A percentile compares a stretch with the other conserved stretches of the same genome.
Conservation (phyloP, 2,113 vertebrate species). For the Mormyrus lacerda region DNA sequence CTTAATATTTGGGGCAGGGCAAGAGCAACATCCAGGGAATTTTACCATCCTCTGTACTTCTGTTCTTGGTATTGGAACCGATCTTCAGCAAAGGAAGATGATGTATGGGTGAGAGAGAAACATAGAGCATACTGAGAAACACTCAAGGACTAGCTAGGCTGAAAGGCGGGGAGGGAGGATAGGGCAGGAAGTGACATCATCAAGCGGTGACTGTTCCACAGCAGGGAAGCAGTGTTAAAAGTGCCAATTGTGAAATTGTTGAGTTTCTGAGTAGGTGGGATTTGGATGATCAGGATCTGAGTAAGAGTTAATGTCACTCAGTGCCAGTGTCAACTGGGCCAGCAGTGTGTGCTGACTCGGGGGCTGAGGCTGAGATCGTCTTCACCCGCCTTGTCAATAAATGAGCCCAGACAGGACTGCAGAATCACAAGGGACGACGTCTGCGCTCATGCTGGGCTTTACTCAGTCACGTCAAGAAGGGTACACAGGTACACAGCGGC, state of each 20-base stretch:
- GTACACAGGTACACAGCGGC: not conserved
- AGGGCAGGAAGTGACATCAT: not conserved
- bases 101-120: not conserved
- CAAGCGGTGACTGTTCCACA: not conserved
- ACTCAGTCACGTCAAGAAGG: not conserved
- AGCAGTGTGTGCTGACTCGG: not conserved
- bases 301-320: not conserved
- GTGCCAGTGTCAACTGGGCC: not conserved
- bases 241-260: not conserved
- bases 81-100: too few species aligned
- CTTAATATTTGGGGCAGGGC: not conserved
- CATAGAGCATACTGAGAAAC: not conserved
- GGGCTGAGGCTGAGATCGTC: not conserved
- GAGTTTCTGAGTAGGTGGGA: not conserved
- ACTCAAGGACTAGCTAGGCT: not conserved
- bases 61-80: not conserved
- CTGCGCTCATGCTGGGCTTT: not conserved
- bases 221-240: not conserved
- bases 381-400: not conserved
- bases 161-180: not conserved
- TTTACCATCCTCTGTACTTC: not conserved
- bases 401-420: not conserved
- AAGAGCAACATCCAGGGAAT: not conserved
- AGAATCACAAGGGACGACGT: not conserved
- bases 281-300: not conserved